Evolutionary conservation across 2,113 vertebrate species (phyloP), one percentile per base, ranked within the genome.

Genomic region (Climacteris rufus): DNA sequence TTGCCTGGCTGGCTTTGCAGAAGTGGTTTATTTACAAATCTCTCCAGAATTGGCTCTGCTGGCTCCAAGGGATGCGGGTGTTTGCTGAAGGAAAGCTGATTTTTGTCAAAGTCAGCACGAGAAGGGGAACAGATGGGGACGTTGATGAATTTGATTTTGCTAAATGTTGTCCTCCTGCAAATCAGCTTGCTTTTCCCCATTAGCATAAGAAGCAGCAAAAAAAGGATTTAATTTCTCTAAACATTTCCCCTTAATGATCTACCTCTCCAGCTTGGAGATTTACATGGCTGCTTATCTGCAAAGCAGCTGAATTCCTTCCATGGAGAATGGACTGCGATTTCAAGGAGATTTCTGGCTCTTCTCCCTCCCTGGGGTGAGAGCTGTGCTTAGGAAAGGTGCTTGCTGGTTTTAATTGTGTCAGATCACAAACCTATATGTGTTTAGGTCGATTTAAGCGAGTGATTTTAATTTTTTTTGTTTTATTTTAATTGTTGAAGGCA

Each of bases 161-260:
- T 90, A 37, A 66, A 56, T n/a, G 90, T 87, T 90, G 93, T 77
- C 76, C 87, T 95, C 89, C 82, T 86, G 87, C 79, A 83, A 80
- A 93, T 66, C 90, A 95, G 92, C 83, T 70, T 61, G 35, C 35
- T 81, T 96, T 63, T 83, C 75, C 60, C 68, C 33, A 30, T 91
- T 80, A 92, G 85, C 94, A 88, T 90, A 68, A 94, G 92, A 83
- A 86, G 59, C 92, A 96, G 93, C 71, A 59, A 53, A 54, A 72
- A 77, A 94, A 75, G 79, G 87, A 88, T 91, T 96, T 94, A 53
- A 93, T 95, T 95, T 83, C 90, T 92, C 75, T 31, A 90, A 93
- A 92, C 85, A 56, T 81, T 85, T 80, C 31, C 68, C 56, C 75
- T 83, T 35, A 87, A 75, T 60, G 91, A 88, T 91, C 85, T 54